A percentile compares a stretch with the other conserved stretches of the same genome.
Conservation (phyloP, 1,140 invertebrate genomes). For the Drosophila willistoni region DNA sequence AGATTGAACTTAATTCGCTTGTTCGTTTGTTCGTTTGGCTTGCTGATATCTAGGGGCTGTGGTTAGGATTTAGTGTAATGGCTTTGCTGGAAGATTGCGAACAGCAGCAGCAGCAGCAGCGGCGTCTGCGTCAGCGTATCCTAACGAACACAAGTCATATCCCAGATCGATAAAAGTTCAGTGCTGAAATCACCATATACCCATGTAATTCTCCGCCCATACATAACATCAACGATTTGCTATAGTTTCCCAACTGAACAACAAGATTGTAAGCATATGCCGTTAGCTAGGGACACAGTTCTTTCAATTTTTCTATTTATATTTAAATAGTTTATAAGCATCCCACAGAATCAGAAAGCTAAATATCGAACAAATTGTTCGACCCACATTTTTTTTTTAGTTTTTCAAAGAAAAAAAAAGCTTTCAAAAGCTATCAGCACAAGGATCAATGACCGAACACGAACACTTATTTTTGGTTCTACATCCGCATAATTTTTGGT, state of each 20-base stretch:
- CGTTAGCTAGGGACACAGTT: no score
- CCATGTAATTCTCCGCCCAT: background rate
- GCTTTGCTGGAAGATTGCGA: background rate
- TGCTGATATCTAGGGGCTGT: conserved; percentile 10
- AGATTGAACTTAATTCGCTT: conserved; percentile 54
- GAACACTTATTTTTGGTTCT: no score
- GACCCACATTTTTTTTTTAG: no score
- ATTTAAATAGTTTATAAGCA: no score
- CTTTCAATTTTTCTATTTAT: no score
- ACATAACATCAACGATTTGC: no score
- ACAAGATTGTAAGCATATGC: background rate
- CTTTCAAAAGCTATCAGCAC: no score
- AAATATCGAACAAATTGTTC: no score
- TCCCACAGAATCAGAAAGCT: no score
- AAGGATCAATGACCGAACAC: no score
- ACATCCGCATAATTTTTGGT: no score
- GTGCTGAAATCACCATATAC: background rate
- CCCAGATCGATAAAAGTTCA: conserved; percentile 1
- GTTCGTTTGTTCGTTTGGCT: background rate
- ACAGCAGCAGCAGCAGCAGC: background rate
- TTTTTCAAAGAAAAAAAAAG: no score
- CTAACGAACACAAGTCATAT: conserved; percentile 4
- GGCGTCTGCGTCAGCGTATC: background rate
- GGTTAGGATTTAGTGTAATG: conserved; percentile 25
- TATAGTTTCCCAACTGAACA: background rate